phyloP scores from a whole-genome alignment of 2,797 vertebrate species.

The Sitta carolinensis region DNA sequence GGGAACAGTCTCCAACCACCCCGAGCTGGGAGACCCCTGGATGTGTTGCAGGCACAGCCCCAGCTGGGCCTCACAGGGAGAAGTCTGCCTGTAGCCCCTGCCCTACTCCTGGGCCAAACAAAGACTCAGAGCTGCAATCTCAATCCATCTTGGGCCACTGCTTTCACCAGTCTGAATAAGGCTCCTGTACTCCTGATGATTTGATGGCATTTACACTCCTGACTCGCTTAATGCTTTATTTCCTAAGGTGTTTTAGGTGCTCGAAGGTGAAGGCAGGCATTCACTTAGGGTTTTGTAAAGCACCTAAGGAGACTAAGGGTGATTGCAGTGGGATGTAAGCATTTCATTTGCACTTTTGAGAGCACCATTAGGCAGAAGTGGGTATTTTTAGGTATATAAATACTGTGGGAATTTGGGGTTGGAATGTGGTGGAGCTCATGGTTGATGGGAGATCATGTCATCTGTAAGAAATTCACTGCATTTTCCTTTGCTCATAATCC shows the following conservation, averaged over 20 bases:
- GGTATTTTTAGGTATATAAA: background rate
- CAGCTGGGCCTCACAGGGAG: fast-evolving
- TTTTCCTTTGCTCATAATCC: background rate
- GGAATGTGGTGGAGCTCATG: background rate
- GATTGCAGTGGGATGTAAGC: background rate
- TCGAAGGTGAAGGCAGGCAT: background rate
- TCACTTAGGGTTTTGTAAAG: background rate
- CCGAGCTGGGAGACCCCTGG: background rate
- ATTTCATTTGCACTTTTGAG: background rate
- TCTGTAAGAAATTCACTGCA: slow-evolving; percentile 1
- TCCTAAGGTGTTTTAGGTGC: background rate
- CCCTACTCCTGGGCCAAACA: background rate
- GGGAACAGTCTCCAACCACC: background rate
- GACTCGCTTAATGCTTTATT: background rate
- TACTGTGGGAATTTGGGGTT: background rate
- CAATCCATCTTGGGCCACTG: background rate
- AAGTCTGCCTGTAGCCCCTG: background rate
- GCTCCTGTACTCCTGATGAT: fast-evolving
- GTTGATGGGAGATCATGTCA: background rate
- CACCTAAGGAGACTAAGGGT: background rate
- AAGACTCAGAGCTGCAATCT: background rate
- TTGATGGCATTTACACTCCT: background rate
- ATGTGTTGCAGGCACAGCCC: background rate
- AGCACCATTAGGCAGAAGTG: background rate
- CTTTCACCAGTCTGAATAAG: background rate